These are phyloP conservation scores for Frankliniella intonsa DNA, from an alignment of 2,888 invertebrate genomes.

Conservation along the genomic window DNA sequence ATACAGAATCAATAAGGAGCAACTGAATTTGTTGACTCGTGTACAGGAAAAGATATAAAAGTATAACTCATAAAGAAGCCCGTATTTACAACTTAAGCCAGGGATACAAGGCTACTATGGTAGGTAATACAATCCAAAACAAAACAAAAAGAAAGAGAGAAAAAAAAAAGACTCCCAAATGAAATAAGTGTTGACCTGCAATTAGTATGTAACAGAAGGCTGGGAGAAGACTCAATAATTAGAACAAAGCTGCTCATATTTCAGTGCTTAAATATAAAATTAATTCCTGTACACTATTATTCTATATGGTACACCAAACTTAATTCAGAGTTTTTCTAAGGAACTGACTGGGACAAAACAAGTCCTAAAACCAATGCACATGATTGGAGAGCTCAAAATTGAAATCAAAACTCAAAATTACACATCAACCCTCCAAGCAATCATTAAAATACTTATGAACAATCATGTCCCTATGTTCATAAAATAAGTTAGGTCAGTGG, in stretches of 20 bases:
- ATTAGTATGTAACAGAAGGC: neutral
- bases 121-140: neutral
- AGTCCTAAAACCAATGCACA: neutral
- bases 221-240: neutral
- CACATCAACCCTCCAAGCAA: neutral
- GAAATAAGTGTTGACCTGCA: neutral
- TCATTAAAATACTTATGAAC: constrained; percentile 18
- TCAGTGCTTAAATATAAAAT: neutral
- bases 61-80: neutral
- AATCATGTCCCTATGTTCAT: constrained; percentile 1
- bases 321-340: neutral
- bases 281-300: neutral
- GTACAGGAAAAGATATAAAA: too few species aligned
- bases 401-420: too few species aligned
- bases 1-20: constrained; percentile 10
- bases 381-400: too few species aligned
- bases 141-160: neutral
- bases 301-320: neutral
- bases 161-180: neutral
- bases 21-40: neutral
- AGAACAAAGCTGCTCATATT: neutral
- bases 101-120: neutral
- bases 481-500: neutral
- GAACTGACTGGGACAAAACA: neutral
- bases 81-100: neutral